phyloP scores from a whole-genome alignment of 2,888 invertebrate species.

The Seladonia tumulorum region DNA sequence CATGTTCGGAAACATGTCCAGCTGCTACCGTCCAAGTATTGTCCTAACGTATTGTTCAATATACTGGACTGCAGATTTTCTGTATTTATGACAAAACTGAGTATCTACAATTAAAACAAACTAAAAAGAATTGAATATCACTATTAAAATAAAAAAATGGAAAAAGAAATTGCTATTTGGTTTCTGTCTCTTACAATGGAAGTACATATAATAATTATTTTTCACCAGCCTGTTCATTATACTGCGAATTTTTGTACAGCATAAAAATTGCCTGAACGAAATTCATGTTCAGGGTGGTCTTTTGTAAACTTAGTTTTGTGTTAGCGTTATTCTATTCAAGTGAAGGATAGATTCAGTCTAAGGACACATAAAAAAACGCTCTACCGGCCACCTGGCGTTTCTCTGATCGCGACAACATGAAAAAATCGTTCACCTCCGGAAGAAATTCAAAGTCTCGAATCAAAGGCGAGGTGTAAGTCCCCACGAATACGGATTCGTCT shows the following conservation, averaged over 20 bases:
- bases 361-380: background rate
- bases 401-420: conserved; percentile 5
- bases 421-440: background rate
- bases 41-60: background rate
- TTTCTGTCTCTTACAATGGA: too few relatives aligned
- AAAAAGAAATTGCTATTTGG: too few relatives aligned
- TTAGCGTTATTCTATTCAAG: background rate
- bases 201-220: too few relatives aligned
- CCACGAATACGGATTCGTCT: conserved; percentile 7
- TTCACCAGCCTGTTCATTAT: too few relatives aligned
- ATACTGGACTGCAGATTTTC: background rate
- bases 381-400: background rate
- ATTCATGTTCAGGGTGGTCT: too few relatives aligned
- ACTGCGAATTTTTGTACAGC: too few relatives aligned
- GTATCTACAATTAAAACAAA: too few relatives aligned
- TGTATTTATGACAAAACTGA: too few relatives aligned
- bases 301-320: background rate
- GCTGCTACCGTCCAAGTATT: background rate
- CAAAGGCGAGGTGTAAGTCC: background rate
- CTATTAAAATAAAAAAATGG: too few relatives aligned
- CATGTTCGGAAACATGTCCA: background rate
- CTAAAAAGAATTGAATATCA: too few relatives aligned
- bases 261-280: too few relatives aligned
- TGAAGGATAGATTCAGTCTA: fast-evolving
- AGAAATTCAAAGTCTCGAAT: conserved; percentile 1